phyloP scores from a whole-genome alignment of 2,113 vertebrate genomes.

The Phyllostomus discolor region DNA sequence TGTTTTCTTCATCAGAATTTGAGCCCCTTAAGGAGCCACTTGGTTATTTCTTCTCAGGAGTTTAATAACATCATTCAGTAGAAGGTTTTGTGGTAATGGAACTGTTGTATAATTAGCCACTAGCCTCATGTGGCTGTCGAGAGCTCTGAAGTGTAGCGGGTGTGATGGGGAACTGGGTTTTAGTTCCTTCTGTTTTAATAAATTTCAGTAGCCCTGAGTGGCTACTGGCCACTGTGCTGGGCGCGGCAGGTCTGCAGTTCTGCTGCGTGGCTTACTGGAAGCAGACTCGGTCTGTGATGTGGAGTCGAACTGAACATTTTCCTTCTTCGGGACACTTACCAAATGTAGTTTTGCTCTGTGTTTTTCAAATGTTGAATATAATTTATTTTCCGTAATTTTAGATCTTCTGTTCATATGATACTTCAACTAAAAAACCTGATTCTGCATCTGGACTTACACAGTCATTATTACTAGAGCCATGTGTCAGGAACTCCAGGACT shows the following conservation, averaged over 20 bases:
- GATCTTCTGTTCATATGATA: conserved; percentile 56
- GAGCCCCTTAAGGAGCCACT: background rate
- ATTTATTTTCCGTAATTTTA: conserved; percentile 4
- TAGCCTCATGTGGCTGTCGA: background rate
- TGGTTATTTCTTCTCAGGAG: background rate
- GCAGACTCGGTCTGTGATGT: background rate
- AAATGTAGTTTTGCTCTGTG: background rate
- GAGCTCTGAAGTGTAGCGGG: background rate
- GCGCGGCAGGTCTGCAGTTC: background rate
- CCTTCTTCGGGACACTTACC: background rate
- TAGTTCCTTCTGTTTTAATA: background rate
- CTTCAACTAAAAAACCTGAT: conserved; percentile 58
- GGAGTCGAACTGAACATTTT: background rate
- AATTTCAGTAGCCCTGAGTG: background rate
- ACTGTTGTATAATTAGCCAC: background rate
- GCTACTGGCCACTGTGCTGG: background rate
- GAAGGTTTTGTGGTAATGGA: background rate
- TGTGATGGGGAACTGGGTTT: background rate
- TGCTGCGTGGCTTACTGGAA: background rate
- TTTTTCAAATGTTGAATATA: conserved; percentile 14
- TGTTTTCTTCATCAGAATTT: background rate
- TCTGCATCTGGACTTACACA: conserved; percentile 52
- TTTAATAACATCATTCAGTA: background rate
- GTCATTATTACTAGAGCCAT: background rate
- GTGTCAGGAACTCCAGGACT: conserved; percentile 2